phyloP scores from a whole-genome alignment of 2,797 vertebrate genomes.

The Sphenodon punctatus region DNA sequence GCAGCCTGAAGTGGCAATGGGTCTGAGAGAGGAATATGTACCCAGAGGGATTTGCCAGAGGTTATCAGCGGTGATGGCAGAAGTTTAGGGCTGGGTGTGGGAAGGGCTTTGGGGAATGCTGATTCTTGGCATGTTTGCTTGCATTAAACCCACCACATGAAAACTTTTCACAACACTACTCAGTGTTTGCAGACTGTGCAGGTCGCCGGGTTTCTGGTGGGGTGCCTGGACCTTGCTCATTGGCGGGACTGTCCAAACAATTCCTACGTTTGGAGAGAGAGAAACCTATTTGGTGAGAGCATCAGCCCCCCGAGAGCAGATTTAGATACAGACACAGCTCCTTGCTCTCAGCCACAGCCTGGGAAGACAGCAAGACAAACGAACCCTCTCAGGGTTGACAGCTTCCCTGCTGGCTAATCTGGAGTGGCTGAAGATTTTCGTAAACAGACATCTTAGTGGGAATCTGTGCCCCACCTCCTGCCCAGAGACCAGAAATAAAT shows the following conservation, averaged over 20 bases:
- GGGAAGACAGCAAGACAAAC: background rate
- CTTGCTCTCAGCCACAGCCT: background rate
- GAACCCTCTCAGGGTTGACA: background rate
- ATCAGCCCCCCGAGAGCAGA: fast-evolving
- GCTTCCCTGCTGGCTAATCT: background rate
- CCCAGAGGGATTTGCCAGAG: too few relatives aligned
- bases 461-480: too few relatives aligned
- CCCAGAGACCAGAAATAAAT: too few relatives aligned
- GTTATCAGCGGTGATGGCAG: too few relatives aligned
- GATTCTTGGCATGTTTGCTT: conserved; percentile 58
- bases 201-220: background rate
- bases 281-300: fast-evolving
- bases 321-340: fast-evolving
- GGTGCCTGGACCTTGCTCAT: background rate
- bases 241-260: conserved; percentile 40
- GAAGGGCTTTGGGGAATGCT: background rate
- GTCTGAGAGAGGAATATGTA: conserved; percentile 16
- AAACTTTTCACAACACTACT: conserved; percentile 65
- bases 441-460: background rate
- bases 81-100: too few relatives aligned
- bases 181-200: conserved; percentile 30
- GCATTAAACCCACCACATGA: conserved; percentile 47
- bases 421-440: background rate
- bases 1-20: background rate
- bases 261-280: background rate